Conservation (phyloP, 2,888 invertebrate species). For the Ochropacha duplaris region DNA sequence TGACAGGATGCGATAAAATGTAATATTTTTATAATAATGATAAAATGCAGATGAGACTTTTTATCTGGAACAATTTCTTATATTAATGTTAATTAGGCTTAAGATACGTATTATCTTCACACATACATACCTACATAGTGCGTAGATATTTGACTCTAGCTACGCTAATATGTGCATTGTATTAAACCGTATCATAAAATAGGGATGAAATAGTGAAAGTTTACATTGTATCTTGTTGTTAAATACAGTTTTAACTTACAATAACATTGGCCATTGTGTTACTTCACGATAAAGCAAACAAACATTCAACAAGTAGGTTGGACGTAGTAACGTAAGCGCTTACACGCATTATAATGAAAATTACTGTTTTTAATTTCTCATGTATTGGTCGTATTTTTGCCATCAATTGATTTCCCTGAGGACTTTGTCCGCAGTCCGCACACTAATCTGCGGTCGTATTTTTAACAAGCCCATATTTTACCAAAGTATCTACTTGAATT, state of each 20-base stretch:
- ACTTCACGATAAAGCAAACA: constrained; percentile 37
- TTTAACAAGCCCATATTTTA: constrained; percentile 9
- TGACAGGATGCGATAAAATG: constrained; percentile 49
- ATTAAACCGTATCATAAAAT: not conserved
- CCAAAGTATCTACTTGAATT: constrained; percentile 9
- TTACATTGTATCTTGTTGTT: not conserved
- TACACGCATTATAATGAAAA: not conserved
- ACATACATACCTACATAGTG: not conserved
- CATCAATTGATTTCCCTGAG: not conserved
- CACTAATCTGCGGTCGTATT: not conserved
- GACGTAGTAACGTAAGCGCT: constrained; percentile 24
- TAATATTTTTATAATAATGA: constrained; percentile 36
- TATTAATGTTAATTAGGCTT: constrained; percentile 26
- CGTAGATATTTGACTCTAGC: constrained; percentile 13
- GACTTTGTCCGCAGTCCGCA: not conserved
- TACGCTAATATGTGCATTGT: constrained; percentile 6
- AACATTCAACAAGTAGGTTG: constrained; percentile 76
- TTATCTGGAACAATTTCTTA: constrained; percentile 23
- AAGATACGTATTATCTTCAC: constrained; percentile 6
- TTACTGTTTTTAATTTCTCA: not conserved
- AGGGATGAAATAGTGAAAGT: not conserved
- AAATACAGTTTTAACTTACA: not conserved
- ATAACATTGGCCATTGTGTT: constrained; percentile 8
- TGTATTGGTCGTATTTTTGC: not conserved
- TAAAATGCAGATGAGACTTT: constrained; percentile 28